Evolutionary conservation across 2,888 invertebrate species (phyloP).

Genomic region (Agelastica alni): DNA sequence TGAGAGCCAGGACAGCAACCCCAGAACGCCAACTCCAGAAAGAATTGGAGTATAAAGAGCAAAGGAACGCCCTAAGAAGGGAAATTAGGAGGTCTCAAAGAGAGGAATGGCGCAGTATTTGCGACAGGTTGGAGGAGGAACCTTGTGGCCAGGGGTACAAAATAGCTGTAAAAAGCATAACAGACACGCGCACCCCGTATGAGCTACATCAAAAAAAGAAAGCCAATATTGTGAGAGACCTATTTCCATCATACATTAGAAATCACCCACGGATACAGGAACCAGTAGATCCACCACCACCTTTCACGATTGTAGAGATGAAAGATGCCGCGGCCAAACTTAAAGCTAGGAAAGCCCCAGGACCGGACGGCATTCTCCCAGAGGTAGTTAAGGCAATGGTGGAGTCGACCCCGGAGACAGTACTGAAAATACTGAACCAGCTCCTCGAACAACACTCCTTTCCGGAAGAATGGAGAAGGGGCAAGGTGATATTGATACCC

Average conservation of each 20-base stretch:
- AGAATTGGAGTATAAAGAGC: not conserved
- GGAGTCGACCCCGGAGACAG: not conserved
- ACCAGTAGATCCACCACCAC: not conserved
- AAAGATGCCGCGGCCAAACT: not conserved
- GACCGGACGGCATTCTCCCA: not conserved
- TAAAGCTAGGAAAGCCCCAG: not conserved
- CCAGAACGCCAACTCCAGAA: no score
- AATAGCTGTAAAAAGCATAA: not conserved
- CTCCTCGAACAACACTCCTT: not conserved
- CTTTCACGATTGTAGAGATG: slow-evolving; percentile 1
- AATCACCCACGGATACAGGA: not conserved
- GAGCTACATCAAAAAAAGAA: not conserved
- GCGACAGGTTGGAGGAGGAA: not conserved
- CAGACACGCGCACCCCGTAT: slow-evolving; percentile 1
- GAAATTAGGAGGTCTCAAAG: not conserved
- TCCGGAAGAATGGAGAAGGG: not conserved
- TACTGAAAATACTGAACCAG: not conserved
- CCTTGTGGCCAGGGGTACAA: slow-evolving; percentile 1
- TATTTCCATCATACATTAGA: slow-evolving; percentile 8
- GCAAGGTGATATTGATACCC: slow-evolving; percentile 2
- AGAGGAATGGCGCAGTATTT: not conserved
- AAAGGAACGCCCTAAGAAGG: not conserved
- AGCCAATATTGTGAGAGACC: not conserved
- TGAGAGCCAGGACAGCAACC: not conserved
- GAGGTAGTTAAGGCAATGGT: not conserved